Percentiles rank a stretch among this genome's conserved stretches.
These are phyloP conservation scores for Erebia epiphron DNA, from an alignment of 2,888 invertebrate genomes.

Conservation along the genomic window DNA sequence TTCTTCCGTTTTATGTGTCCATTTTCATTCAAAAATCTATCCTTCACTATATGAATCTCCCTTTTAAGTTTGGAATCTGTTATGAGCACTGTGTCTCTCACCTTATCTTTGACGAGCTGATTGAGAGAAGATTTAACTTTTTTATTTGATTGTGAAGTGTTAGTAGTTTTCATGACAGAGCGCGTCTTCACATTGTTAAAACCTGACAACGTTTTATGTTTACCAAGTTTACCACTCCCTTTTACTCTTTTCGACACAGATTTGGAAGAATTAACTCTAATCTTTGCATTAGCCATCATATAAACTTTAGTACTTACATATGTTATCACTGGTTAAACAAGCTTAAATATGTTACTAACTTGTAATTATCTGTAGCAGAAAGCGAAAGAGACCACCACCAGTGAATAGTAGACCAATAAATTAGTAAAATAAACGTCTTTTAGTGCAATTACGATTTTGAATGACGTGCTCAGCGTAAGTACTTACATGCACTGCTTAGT, in stretches of 20 bases:
- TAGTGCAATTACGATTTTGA: constrained; percentile 46
- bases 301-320: constrained; percentile 36
- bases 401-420: constrained; percentile 48
- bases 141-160: constrained; percentile 46
- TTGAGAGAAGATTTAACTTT: constrained; percentile 45
- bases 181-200: constrained; percentile 47
- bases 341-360: constrained; percentile 51
- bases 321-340: constrained; percentile 63
- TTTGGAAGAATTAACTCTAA: constrained; percentile 64
- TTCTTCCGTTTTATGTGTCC: constrained; percentile 48
- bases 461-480: constrained; percentile 54
- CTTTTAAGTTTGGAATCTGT: constrained; percentile 35
- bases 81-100: constrained; percentile 33
- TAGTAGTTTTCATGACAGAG: constrained; percentile 44
- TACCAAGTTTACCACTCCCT: constrained; percentile 52
- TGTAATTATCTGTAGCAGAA: constrained; percentile 45
- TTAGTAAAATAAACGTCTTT: constrained; percentile 47
- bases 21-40: constrained; percentile 49
- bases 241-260: constrained; percentile 53
- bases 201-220: constrained; percentile 56
- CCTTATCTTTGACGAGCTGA: constrained; percentile 26
- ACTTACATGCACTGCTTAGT: constrained; percentile 76
- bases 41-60: constrained; percentile 33
- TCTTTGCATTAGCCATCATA: constrained; percentile 73
- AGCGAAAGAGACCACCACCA: constrained; percentile 65